phyloP scores from a whole-genome alignment of 1,140 invertebrate species.

The Drosophila prosaltans region DNA sequence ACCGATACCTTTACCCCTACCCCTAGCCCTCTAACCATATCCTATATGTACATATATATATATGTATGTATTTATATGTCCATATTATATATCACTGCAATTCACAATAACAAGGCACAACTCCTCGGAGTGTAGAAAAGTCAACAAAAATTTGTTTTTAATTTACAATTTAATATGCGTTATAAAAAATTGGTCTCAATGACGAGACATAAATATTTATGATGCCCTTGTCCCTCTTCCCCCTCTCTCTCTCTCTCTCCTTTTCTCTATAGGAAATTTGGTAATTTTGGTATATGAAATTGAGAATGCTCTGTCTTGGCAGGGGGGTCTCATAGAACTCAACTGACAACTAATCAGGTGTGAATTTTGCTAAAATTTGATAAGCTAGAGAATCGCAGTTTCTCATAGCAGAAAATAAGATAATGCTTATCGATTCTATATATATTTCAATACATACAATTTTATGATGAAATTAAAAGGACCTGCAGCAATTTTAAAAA shows the following conservation, averaged over 20 bases:
- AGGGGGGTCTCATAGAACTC: not conserved
- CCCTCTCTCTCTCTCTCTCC: not conserved
- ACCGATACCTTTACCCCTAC: not conserved
- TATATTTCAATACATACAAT: too few species aligned
- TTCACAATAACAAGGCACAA: slow-evolving; percentile 50
- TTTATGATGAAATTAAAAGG: too few species aligned
- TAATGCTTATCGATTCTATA: not conserved
- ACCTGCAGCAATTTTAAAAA: too few species aligned
- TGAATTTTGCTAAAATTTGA: not conserved
- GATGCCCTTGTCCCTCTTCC: slow-evolving; percentile 51
- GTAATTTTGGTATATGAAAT: not conserved
- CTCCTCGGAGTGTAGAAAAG: slow-evolving; percentile 69
- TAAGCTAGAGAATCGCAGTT: too few species aligned
- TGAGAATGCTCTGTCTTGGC: slow-evolving; percentile 8
- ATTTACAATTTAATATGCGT: slow-evolving; percentile 82
- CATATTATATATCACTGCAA: slow-evolving; percentile 59
- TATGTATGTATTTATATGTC: not conserved
- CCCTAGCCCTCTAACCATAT: not conserved
- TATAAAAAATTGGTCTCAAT: slow-evolving; percentile 80
- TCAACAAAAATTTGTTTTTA: slow-evolving; percentile 81
- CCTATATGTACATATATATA: not conserved
- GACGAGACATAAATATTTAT: slow-evolving; percentile 79
- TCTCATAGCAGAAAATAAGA: too few species aligned
- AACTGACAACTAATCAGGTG: not conserved
- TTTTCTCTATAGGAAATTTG: not conserved